Evolutionary conservation across 2,113 vertebrate genomes (phyloP), one percentile per base, ranked within the genome.

Genomic region (Herpailurus yagouaroundi): DNA sequence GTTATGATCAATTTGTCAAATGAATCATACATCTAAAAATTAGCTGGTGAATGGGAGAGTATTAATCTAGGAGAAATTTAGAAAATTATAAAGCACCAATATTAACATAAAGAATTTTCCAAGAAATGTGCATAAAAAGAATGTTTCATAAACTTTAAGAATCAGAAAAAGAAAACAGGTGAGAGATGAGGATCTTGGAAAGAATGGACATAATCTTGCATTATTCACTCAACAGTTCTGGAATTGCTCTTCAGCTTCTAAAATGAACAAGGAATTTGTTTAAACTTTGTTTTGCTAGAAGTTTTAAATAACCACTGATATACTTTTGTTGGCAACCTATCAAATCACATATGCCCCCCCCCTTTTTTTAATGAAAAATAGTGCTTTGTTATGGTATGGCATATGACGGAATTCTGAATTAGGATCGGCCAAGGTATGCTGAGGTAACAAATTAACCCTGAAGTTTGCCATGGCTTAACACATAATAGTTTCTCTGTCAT

Each of bases 221-320:
- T 89, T 85, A 74, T 89, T 85, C 16, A 18, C 9, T 93, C 36
- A 86, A n/a, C 10, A 11, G 18, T 52, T 68, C 10, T 31, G 27
- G 15, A 29, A 45, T 41, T 81, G 23, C 18, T 36, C 25, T 48
- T 69, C 45, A 76, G 38, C 29, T 89, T 74, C 48, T 73, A 80
- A 89, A 92, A 97, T 80, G 27, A 89, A 84, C 84, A 86, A 1
- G 13, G 27, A 89, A n/a, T 90, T 97, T 21, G 18, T 55, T 89
- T 94, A n/a, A 95, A 81, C 18, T 95, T 68, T 85, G 52, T 63
- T 84, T 87, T 77, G 41, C 77, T 19, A 79, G 36, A 86, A 69
- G n/a, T 50, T 87, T n/a, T 60, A 93, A 90, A 77, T 69, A 55
- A 29, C 45, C 23, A 76, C 25, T 45, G 50, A 9, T 68, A 89